Percentiles rank a stretch among this genome's conserved stretches.
Evolutionary conservation across 2,797 vertebrate species (phyloP).

Genomic region (Eremophila alpestris): DNA sequence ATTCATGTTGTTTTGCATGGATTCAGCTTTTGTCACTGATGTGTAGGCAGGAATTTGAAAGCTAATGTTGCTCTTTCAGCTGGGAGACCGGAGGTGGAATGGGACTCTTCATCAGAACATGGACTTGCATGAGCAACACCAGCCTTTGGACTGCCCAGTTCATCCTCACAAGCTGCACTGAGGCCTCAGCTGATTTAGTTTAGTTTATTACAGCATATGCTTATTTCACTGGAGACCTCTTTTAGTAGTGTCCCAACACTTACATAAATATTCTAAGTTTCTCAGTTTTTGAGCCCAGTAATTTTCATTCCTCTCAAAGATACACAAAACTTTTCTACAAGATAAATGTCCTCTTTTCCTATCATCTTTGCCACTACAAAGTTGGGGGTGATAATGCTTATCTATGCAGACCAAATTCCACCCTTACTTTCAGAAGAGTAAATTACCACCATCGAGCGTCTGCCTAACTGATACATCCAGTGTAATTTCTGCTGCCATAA

Average conservation of each 20-base stretch:
- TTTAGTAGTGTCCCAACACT: not conserved
- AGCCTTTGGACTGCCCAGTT: not conserved
- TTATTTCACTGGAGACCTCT: not conserved
- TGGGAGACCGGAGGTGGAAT: not conserved
- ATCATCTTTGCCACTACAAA: not conserved
- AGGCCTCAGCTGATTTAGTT: not conserved
- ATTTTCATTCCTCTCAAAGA: not conserved
- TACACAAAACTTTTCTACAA: not conserved
- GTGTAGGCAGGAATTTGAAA: not conserved
- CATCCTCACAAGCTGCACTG: not conserved
- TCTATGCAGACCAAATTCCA: not conserved
- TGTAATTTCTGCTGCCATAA: constrained; percentile 20
- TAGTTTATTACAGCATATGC: not conserved
- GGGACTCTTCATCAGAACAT: not conserved
- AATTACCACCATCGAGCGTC: not conserved
- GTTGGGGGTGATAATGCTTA: not conserved
- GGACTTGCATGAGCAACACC: not conserved
- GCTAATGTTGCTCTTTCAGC: not conserved
- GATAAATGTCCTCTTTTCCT: not conserved
- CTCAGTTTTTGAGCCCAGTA: not conserved
- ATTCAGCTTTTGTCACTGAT: not conserved
- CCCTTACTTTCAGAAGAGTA: not conserved
- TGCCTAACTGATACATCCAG: not conserved
- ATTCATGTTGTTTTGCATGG: not conserved
- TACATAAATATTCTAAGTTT: not conserved